Percentiles rank a stretch among this genome's conserved stretches.
Conservation (phyloP, 2,797 vertebrate species). For the Sebastes melanostomus region DNA sequence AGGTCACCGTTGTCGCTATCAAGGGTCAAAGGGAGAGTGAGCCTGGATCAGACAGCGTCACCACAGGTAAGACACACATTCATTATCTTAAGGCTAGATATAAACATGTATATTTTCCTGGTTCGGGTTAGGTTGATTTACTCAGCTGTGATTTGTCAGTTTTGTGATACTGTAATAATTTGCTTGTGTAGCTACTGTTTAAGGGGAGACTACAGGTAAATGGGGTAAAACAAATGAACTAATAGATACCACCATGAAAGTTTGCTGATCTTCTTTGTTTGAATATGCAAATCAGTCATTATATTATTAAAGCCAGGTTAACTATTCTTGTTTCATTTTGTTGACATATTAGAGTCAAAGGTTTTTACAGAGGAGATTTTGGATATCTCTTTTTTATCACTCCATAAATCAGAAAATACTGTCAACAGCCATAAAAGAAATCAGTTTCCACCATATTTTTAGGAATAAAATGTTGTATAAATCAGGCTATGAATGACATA, state of each 20-base stretch:
- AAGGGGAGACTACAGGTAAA: background rate
- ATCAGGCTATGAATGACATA: no score
- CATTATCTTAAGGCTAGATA: background rate
- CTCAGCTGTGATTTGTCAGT: no score
- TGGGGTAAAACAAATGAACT: background rate
- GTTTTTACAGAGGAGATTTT: background rate
- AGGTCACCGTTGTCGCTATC: conserved; percentile 86
- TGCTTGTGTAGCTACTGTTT: background rate
- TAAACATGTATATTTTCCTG: background rate
- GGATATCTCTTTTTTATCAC: background rate
- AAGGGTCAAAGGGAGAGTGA: conserved; percentile 93
- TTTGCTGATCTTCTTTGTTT: no score
- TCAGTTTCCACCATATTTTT: no score
- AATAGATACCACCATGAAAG: background rate
- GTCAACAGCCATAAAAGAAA: no score
- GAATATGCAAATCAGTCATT: no score
- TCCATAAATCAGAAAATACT: no score
- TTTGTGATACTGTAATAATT: background rate
- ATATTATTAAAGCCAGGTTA: no score
- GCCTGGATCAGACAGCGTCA: conserved; percentile 87
- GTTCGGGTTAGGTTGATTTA: no score
- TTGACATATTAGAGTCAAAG: background rate
- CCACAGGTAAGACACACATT: conserved; percentile 84
- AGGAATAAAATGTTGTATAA: no score
- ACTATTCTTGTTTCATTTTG: no score